Evolutionary conservation across 2,888 invertebrate genomes (phyloP), one percentile per base, ranked within the genome.

Genomic region (Brachynemurus nebulosus): DNA sequence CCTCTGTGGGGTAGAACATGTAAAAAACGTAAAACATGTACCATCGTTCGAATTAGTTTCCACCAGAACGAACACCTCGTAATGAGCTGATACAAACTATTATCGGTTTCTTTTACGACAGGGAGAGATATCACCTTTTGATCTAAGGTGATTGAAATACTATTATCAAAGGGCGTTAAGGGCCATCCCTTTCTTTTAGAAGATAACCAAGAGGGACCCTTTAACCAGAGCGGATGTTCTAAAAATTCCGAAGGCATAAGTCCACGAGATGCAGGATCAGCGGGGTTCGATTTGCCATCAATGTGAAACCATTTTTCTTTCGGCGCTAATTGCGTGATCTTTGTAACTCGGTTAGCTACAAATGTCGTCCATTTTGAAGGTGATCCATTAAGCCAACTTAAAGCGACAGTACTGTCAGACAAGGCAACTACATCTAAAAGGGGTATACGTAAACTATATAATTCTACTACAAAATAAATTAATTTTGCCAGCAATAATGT

Each of bases 291-390:
- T 33, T 12, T n/a, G 4, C 47, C 36, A 16, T 14, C 20, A 11
- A 47, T 27, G 25, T 50, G 45, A 17, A 30, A 35, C 45, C 47
- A 48, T 40, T 16, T 6, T 18, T 23, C 21, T 4, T 39, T 21
- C 7, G 42, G 12, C 8, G 37, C 7, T 18, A 21, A 27, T 20
- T 44, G 37, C 37, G 47, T 48, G 33, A 48, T 47, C 14, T 45
- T 14, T 8, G 37, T 20, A n/a, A 50, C 45, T 6, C 48, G 38
- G 40, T 51, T 51, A 12, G 37, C 21, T 2, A 51, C 47, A 38
- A 51, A 51, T 16, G 42, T 48, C 40, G 50, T 44, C 43, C 45
- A 50, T 7, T 34, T 38, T 38, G 47, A 34, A 14, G 50, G 46
- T 7, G 47, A 33, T 14, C 45, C 40, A 11, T 35, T 9, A 23